Evolutionary conservation across 2,113 vertebrate species (phyloP).

Genomic region (Spheniscus mendiculus): DNA sequence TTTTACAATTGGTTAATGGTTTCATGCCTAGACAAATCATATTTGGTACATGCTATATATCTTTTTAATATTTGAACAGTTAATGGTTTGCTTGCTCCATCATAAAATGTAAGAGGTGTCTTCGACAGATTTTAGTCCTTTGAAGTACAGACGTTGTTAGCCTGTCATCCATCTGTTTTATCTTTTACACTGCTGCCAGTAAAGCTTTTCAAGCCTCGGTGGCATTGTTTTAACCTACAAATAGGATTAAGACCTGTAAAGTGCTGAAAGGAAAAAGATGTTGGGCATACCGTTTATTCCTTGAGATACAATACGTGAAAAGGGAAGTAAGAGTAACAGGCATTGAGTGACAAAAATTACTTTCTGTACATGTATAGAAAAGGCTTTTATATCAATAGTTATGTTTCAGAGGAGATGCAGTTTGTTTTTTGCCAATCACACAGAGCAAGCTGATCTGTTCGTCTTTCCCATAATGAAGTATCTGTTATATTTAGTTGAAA

Average conservation of each 20-base stretch:
- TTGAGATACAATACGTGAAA: background rate
- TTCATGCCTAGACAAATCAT: background rate
- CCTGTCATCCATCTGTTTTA: background rate
- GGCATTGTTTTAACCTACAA: background rate
- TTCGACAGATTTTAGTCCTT: background rate
- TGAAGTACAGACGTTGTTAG: background rate
- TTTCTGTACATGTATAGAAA: background rate
- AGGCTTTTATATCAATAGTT: background rate
- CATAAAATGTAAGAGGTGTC: background rate
- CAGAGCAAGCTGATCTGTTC: background rate
- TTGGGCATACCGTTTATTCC: background rate
- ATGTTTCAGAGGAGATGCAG: background rate
- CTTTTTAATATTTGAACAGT: background rate
- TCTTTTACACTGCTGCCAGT: background rate
- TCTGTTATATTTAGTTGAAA: background rate
- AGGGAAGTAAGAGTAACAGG: background rate
- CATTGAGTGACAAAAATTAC: background rate
- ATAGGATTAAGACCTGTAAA: background rate
- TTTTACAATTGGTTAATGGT: background rate
- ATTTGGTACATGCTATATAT: background rate
- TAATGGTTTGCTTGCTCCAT: background rate
- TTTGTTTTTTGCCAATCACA: background rate
- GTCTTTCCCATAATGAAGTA: background rate
- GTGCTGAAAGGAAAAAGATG: background rate
- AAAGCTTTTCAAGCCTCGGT: background rate